Evolutionary conservation across 2,888 invertebrate species (phyloP).

Genomic region (Bellardia bayeri): DNA sequence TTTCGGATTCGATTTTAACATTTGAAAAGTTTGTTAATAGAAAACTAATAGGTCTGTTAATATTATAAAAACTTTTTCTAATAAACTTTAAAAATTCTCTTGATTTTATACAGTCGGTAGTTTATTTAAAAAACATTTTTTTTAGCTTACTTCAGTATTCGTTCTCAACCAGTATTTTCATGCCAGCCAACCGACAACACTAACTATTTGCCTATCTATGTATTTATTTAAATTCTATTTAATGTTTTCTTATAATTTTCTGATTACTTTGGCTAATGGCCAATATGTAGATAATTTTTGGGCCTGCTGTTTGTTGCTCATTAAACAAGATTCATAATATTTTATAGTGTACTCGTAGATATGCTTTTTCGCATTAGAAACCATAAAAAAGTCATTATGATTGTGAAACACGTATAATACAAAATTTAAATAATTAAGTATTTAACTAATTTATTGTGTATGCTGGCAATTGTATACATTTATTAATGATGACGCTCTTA

Average conservation of each 20-base stretch:
- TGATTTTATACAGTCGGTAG: too few relatives aligned
- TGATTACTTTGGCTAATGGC: slow-evolving; percentile 25
- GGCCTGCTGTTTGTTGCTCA: slow-evolving; percentile 21
- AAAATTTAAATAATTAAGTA: neutral
- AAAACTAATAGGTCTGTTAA: too few relatives aligned
- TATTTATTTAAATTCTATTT: slow-evolving; percentile 9
- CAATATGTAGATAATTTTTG: slow-evolving; percentile 12
- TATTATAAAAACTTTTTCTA: too few relatives aligned
- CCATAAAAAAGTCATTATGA: neutral
- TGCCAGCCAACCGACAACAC: neutral
- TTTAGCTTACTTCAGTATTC: too few relatives aligned
- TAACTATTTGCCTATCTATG: neutral
- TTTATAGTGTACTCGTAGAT: neutral
- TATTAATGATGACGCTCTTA: neutral
- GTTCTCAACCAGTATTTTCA: too few relatives aligned
- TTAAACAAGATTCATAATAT: slow-evolving; percentile 18
- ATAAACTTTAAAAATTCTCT: too few relatives aligned
- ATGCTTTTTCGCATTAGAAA: neutral
- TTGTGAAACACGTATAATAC: neutral
- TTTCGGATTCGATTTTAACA: too few relatives aligned
- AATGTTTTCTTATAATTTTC: neutral
- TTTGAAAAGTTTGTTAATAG: too few relatives aligned
- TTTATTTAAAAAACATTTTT: too few relatives aligned
- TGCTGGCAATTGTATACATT: too few relatives aligned
- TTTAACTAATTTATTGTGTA: neutral